Evolutionary conservation across 2,888 invertebrate genomes (phyloP), one percentile per base, ranked within the genome.

Genomic region (Aspidiotus rigidus): DNA sequence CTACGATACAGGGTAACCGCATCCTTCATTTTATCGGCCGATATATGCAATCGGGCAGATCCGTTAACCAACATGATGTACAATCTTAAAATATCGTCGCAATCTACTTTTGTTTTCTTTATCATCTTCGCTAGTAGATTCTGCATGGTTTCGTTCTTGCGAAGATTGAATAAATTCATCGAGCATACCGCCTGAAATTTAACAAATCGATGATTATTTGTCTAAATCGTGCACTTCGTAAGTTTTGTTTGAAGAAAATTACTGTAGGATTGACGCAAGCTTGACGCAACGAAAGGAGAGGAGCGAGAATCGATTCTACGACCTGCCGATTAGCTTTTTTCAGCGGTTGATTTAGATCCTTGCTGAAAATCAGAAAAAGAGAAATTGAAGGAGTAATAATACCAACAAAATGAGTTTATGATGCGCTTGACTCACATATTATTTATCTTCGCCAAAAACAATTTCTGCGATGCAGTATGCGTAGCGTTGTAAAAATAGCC

Each of bases 401-500:
- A n/a, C 10, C 2, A 49, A n/a, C 10, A 6, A 49, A n/a, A 49
- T 13, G 49, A 11, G 6, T 2, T 49, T 6, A 49, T 13, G 49
- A 6, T 2, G n/a, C 2, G n/a, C 6, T 6, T 49, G 49, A 49
- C 64, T 64, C 42, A 64, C 64, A 64, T 42, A 10, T 15, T 28
- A 13, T 49, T 55, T 7, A 66, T 44, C 39, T 66, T 66, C 10
- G 15, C 59, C 44, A 57, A 16, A 49, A 66, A 66, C 44, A 17
- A 9, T 11, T 59, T 66, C 28, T 59, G 28, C 7, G 53, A 17
- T 8, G 80, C 77, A 15, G 77, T 76, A 74, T 84, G 84, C 74
- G 85, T 83, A 49, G 81, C 80, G n/a, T 82, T 80, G 76, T 90
- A 90, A 75, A 87, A 88, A 73, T 86, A 83, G 71, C 84, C 83